Evolutionary conservation across 1,140 invertebrate species (phyloP).

Genomic region (Octopus bimaculoides): DNA sequence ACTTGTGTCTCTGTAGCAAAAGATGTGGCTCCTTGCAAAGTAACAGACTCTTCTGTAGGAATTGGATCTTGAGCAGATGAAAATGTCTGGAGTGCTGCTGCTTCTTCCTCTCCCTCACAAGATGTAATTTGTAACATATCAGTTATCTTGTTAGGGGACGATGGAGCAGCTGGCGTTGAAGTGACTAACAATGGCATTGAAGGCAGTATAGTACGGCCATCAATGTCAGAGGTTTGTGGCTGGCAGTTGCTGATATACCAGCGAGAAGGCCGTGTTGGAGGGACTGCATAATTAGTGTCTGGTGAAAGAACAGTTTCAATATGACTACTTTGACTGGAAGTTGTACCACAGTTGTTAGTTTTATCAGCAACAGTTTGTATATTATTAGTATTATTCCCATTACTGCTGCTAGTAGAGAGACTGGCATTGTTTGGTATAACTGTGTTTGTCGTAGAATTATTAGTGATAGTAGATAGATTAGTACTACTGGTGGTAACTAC

Average conservation of each 20-base stretch:
- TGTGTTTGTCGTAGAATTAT: not conserved
- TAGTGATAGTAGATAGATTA: not conserved
- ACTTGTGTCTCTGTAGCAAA: not conserved
- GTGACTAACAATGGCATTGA: not conserved
- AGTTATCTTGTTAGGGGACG: constrained; percentile 5
- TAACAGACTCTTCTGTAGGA: not conserved
- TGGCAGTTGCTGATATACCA: constrained; percentile 9
- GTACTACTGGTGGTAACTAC: not conserved
- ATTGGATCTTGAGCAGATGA: not conserved
- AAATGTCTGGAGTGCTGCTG: not conserved
- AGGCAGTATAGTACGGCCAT: not conserved
- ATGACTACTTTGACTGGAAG: not conserved
- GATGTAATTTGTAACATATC: constrained; percentile 5
- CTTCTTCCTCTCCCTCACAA: not conserved
- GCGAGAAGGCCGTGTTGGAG: not conserved
- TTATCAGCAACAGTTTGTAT: not conserved
- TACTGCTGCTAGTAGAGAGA: not conserved
- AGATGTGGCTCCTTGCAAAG: not conserved
- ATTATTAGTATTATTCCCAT: not conserved
- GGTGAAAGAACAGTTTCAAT: constrained; percentile 5
- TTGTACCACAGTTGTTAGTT: not conserved
- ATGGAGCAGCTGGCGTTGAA: not conserved
- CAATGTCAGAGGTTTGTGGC: not conserved
- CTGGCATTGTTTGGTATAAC: not conserved
- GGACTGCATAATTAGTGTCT: not conserved